Conservation (phyloP, 2,797 vertebrate genomes). For the Chelon labrosus region DNA sequence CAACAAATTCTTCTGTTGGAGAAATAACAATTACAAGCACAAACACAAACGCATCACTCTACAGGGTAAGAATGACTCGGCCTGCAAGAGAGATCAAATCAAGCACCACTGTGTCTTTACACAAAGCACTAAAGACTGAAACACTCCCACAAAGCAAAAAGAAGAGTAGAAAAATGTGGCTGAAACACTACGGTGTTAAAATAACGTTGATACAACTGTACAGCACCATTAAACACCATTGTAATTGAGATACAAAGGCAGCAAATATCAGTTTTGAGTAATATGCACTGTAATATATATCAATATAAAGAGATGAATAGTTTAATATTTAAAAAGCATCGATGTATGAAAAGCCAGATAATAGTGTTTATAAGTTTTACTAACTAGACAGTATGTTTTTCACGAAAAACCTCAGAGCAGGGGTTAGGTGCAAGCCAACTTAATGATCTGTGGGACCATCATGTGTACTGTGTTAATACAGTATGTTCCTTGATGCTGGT, state of each 20-base stretch:
- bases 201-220: background rate
- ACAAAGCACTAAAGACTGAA: constrained; percentile 2
- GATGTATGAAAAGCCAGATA: too few relatives aligned
- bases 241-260: background rate
- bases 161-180: constrained; percentile 1
- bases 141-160: background rate
- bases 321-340: background rate
- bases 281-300: background rate
- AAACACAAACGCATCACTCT: constrained; percentile 1
- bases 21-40: background rate
- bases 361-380: background rate
- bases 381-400: background rate
- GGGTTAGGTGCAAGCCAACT: too few relatives aligned
- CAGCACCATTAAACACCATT: background rate
- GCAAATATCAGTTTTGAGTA: background rate
- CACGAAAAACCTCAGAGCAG: background rate
- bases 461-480: background rate
- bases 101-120: constrained; percentile 3
- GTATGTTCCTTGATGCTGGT: background rate
- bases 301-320: background rate
- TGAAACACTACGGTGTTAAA: background rate
- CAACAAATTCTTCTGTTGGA: background rate
- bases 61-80: background rate
- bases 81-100: background rate
- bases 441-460: too few relatives aligned